A percentile compares a stretch with the other conserved stretches of the same genome.
These are phyloP conservation scores for Cryptus armator DNA, from an alignment of 2,888 invertebrate species.

Conservation along the genomic window DNA sequence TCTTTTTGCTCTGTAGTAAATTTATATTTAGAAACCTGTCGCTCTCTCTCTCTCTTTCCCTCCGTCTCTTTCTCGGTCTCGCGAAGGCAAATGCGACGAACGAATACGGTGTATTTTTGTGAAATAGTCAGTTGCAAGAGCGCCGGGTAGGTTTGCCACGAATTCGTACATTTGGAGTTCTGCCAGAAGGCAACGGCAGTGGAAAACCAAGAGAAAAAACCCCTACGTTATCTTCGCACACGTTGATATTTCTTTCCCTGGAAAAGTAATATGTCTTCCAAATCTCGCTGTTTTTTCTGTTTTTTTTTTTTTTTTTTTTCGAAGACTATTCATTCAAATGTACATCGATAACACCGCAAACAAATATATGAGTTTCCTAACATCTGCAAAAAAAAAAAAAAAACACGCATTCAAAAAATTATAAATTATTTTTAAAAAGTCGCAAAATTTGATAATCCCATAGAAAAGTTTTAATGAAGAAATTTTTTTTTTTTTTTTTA, in stretches of 20 bases:
- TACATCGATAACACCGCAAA: neutral
- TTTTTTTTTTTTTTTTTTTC: constrained; percentile 17
- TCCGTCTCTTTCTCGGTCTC: constrained; percentile 37
- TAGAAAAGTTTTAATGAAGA: too few species aligned
- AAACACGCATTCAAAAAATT: neutral
- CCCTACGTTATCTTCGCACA: constrained; percentile 18
- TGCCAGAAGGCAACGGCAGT: constrained; percentile 58
- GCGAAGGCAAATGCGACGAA: constrained; percentile 55
- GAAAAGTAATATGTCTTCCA: neutral
- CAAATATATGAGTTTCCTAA: neutral
- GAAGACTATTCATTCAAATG: too few species aligned
- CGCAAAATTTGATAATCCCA: too few species aligned
- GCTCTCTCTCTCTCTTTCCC: constrained; percentile 49
- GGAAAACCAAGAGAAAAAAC: constrained; percentile 36
- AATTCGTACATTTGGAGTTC: constrained; percentile 63
- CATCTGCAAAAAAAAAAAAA: neutral
- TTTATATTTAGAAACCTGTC: constrained; percentile 58
- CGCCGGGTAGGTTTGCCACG: constrained; percentile 74
- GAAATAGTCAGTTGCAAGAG: constrained; percentile 69
- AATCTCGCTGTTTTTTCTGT: neutral
- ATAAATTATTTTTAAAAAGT: too few species aligned
- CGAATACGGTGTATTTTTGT: constrained; percentile 62
- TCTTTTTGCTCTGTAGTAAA: constrained; percentile 56
- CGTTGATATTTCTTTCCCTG: constrained; percentile 54
- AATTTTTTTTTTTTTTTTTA: too few species aligned